Conservation (phyloP, 30 jellyfish, hydroid and myxozoan species). For the Aurelia aurita complex sp. Pacific region DNA sequence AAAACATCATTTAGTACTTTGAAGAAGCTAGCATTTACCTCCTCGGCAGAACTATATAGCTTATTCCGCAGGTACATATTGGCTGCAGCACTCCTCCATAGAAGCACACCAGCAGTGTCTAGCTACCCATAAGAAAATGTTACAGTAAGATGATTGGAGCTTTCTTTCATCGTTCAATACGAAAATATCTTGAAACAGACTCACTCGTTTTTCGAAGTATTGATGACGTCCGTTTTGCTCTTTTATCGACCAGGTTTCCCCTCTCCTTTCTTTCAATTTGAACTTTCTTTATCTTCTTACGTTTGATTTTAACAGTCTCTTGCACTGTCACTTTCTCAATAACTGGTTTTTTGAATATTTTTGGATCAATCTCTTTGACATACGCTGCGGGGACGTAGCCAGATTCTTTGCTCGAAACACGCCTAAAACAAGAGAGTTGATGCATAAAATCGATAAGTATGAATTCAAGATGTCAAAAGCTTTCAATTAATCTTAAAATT, state of each 20-base stretch:
- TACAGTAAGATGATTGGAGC: too few relatives aligned
- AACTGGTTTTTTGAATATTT: slow-evolving; percentile 48
- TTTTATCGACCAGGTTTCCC: slow-evolving; percentile 36
- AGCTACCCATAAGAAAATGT: too few relatives aligned
- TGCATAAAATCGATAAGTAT: too few relatives aligned
- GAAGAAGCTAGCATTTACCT: too few relatives aligned
- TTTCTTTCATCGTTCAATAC: too few relatives aligned
- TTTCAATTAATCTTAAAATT: background rate
- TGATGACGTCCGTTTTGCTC: slow-evolving; percentile 66
- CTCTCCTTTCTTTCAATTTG: slow-evolving; percentile 20
- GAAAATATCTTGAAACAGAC: background rate
- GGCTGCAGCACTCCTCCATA: too few relatives aligned
- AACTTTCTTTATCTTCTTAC: slow-evolving; percentile 40
- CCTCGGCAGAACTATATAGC: too few relatives aligned
- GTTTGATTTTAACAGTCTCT: slow-evolving; percentile 42
- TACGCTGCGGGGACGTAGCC: slow-evolving; percentile 70
- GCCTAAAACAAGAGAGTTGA: slow-evolving; percentile 14
- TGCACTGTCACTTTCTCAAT: slow-evolving; percentile 37
- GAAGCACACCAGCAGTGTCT: too few relatives aligned
- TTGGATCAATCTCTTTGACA: slow-evolving; percentile 60
- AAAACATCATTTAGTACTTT: too few relatives aligned
- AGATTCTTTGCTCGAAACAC: slow-evolving; percentile 53
- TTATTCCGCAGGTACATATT: too few relatives aligned
- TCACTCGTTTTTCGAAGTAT: slow-evolving; percentile 48
- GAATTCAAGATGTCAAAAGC: background rate